Evolutionary conservation across 2,113 vertebrate species (phyloP).

Genomic region (Corythaixoides concolor): DNA sequence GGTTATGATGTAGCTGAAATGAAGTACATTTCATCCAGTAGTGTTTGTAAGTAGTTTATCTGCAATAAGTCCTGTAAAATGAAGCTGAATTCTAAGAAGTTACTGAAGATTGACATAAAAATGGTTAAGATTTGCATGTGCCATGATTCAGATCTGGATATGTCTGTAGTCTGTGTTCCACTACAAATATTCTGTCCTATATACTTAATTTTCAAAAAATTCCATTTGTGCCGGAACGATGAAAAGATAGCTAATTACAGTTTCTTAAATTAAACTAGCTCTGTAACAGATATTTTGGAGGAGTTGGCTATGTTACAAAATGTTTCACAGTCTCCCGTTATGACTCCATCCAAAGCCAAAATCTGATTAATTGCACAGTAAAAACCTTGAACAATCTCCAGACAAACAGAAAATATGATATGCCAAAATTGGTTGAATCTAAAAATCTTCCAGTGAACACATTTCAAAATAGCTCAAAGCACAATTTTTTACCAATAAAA

Average conservation of each 20-base stretch:
- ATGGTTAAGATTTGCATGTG: neutral
- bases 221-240: fast-evolving
- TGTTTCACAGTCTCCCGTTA: neutral
- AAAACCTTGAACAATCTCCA: neutral
- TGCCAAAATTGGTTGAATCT: neutral
- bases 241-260: neutral
- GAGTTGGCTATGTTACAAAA: neutral
- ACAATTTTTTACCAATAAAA: constrained; percentile 1
- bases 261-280: constrained; percentile 21
- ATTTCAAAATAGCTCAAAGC: constrained; percentile 9
- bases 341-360: neutral
- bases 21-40: neutral
- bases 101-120: neutral
- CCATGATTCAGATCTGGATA: neutral
- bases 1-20: neutral
- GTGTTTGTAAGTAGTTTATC: neutral
- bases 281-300: constrained; percentile 2
- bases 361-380: neutral
- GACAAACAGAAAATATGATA: constrained; percentile 5
- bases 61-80: neutral
- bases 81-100: neutral
- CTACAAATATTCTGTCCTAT: neutral
- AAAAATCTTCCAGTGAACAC: neutral
- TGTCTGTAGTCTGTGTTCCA: neutral
- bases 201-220: neutral